These are phyloP conservation scores for Elaphurus davidianus DNA, from an alignment of 2,113 vertebrate species.

Conservation along the genomic window DNA sequence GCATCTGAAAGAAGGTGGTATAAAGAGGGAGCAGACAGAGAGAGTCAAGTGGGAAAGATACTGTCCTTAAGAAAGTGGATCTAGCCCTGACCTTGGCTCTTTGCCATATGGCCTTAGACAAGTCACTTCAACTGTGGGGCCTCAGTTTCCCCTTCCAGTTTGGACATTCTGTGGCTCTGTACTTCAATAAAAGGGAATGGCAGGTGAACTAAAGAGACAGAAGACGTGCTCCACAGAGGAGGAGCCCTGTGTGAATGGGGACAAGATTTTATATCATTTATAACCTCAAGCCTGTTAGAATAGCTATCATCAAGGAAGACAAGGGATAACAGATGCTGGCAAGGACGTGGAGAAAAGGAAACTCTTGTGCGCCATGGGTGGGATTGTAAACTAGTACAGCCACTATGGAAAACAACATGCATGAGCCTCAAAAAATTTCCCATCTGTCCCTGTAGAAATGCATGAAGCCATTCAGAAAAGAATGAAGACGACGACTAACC, in stretches of 20 bases:
- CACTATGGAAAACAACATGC: neutral
- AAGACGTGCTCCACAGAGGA: neutral
- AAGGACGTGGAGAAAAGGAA: neutral
- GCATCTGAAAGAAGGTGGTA: neutral
- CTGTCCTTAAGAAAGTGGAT: neutral
- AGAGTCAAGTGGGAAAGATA: neutral
- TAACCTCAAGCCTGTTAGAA: neutral
- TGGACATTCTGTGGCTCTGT: neutral
- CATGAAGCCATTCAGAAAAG: neutral
- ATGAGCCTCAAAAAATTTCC: neutral
- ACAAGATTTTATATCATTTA: neutral
- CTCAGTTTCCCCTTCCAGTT: neutral
- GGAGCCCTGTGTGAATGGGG: neutral
- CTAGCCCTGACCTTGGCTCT: neutral
- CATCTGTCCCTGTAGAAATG: neutral
- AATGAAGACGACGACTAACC: neutral
- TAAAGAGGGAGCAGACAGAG: neutral
- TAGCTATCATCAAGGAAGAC: neutral
- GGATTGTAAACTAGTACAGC: neutral
- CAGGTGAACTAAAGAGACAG: neutral
- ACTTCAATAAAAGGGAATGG: neutral
- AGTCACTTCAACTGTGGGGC: neutral
- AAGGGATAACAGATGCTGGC: neutral
- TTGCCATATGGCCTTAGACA: neutral
- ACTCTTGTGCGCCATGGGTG: neutral